These are phyloP conservation scores for Anguilla megastoma DNA, from an alignment of 2,797 vertebrate species.

Conservation along the genomic window DNA sequence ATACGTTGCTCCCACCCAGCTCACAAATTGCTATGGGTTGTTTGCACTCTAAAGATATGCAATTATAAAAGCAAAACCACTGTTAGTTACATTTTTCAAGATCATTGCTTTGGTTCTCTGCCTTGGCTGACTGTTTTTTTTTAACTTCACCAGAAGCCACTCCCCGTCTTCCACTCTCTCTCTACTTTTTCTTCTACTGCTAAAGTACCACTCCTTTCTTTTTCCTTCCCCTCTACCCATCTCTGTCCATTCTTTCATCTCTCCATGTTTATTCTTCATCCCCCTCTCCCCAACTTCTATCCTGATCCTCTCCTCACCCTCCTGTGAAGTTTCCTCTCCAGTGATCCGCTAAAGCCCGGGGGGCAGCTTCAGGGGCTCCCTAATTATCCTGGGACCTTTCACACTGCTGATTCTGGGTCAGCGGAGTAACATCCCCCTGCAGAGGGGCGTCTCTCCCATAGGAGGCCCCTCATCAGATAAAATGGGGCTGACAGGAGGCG, in stretches of 20 bases:
- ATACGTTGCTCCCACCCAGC: background rate
- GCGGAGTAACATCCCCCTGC: background rate
- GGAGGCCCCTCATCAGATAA: background rate
- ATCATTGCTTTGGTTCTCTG: background rate
- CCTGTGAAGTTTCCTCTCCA: slow-evolving; percentile 6
- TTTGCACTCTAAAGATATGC: background rate
- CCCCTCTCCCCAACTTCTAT: background rate
- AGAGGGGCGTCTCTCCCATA: background rate
- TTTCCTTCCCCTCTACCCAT: background rate
- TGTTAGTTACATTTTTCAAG: background rate
- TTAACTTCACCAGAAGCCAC: background rate
- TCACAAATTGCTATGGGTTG: background rate
- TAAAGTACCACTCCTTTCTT: background rate
- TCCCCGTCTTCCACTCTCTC: background rate
- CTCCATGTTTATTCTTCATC: background rate
- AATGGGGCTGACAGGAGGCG: background rate
- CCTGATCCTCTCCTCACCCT: background rate
- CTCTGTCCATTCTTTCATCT: background rate
- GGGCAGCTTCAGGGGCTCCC: background rate
- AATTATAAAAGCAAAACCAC: background rate
- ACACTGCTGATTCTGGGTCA: background rate
- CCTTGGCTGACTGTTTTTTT: background rate
- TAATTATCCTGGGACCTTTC: slow-evolving; percentile 1
- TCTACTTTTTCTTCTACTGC: background rate
- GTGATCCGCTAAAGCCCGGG: background rate